Conservation (phyloP, 2,113 vertebrate species). For the Poeciliopsis retropinna region DNA sequence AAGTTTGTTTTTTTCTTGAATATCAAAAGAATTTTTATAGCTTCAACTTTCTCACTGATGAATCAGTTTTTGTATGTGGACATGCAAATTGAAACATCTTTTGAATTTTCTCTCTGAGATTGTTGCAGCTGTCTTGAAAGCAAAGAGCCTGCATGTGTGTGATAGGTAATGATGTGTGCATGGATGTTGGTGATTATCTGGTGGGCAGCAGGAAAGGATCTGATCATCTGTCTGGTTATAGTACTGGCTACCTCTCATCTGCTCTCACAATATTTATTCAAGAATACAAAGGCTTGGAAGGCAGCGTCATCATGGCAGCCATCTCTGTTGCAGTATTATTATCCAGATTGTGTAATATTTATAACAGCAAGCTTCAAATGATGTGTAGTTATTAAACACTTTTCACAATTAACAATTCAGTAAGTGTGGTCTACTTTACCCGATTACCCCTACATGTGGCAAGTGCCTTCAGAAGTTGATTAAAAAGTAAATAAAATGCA, state of each 20-base stretch:
- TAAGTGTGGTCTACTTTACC: too few species aligned
- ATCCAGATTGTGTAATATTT: not conserved
- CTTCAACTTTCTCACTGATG: conserved; percentile 2
- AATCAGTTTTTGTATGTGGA: conserved; percentile 5
- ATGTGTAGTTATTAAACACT: too few species aligned
- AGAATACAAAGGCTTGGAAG: conserved; percentile 28
- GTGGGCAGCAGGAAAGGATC: conserved; percentile 37
- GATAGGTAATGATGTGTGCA: not conserved
- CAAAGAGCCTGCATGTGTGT: not conserved
- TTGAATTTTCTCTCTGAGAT: not conserved
- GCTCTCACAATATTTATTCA: conserved; percentile 62
- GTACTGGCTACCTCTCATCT: conserved; percentile 55
- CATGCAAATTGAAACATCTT: conserved; percentile 3
- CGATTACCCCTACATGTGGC: too few species aligned
- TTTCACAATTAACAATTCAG: too few species aligned
- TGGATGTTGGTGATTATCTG: conserved; percentile 41
- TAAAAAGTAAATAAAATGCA: too few species aligned
- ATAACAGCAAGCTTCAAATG: too few species aligned
- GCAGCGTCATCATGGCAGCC: conserved; percentile 17
- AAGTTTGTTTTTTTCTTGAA: conserved; percentile 40
- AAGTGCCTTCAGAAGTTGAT: too few species aligned
- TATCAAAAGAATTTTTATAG: conserved; percentile 1
- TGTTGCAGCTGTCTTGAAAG: conserved; percentile 2
- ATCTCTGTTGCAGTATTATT: not conserved
- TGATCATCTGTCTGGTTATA: conserved; percentile 57